Conservation (phyloP, 1,140 invertebrate species). For the Drosophila ironensis region DNA sequence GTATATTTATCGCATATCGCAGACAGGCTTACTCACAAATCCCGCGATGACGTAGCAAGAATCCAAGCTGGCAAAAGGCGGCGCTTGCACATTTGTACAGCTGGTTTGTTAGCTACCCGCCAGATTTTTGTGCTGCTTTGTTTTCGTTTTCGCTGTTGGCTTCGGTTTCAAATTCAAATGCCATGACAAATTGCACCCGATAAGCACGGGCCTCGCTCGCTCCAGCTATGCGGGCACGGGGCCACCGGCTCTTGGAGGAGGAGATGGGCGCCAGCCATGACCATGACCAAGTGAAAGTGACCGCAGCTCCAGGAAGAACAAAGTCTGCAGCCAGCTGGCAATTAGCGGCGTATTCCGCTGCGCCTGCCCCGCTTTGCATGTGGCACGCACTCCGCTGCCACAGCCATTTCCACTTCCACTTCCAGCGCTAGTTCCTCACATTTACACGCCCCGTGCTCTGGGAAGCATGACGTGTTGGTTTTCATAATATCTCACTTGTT, state of each 20-base stretch:
- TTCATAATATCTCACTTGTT: conserved; percentile 60
- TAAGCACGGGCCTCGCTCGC: conserved; percentile 33
- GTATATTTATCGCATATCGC: no score
- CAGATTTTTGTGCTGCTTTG: conserved; percentile 9
- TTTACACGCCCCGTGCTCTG: conserved; percentile 12
- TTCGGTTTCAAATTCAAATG: conserved; percentile 51
- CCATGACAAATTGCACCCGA: conserved; percentile 69
- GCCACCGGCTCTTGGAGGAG: conserved; percentile 33
- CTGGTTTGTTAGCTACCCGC: conserved; percentile 28
- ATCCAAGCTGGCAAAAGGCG: conserved; percentile 38
- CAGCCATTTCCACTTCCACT: no score
- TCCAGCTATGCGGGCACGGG: conserved; percentile 22
- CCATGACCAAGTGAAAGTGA: conserved; percentile 72
- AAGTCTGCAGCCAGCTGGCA: conserved; percentile 5
- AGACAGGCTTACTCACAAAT: neutral
- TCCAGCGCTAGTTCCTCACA: conserved; percentile 12
- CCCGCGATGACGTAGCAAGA: conserved; percentile 49
- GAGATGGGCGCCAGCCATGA: conserved; percentile 46
- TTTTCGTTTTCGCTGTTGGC: conserved; percentile 55
- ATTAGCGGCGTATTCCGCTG: conserved; percentile 1
- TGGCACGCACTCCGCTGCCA: conserved; percentile 54
- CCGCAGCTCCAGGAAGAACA: conserved; percentile 1
- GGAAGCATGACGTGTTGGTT: conserved; percentile 34
- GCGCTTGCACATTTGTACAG: conserved; percentile 35
- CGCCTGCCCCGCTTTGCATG: conserved; percentile 57